A percentile compares a stretch with the other conserved stretches of the same genome.
Conservation (phyloP, 2,888 invertebrate species). For the Athrips mouffetella region DNA sequence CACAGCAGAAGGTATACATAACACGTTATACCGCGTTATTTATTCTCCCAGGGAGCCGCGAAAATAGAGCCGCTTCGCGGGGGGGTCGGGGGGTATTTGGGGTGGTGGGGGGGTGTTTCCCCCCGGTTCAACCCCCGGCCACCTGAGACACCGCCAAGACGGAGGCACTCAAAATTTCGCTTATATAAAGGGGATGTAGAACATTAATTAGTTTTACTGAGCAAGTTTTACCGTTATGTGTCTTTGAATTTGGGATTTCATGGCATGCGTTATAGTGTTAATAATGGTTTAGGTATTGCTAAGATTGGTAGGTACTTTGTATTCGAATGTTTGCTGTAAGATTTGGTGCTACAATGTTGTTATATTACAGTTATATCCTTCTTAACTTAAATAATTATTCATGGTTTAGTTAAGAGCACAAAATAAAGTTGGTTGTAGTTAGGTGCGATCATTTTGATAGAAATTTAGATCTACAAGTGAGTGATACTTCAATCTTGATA, state of each 20-base stretch:
- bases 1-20: slow-evolving; percentile 9
- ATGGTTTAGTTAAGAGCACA: no score
- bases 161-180: slow-evolving; percentile 57
- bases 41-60: slow-evolving; percentile 45
- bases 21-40: slow-evolving; percentile 32
- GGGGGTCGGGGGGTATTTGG: slow-evolving; percentile 20
- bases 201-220: slow-evolving; percentile 47
- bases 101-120: slow-evolving; percentile 7
- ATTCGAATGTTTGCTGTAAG: background rate
- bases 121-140: slow-evolving; percentile 26
- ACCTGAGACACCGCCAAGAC: slow-evolving; percentile 57
- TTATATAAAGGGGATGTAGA: slow-evolving; percentile 41
- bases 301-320: background rate
- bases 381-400: no score
- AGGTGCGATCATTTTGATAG: no score
- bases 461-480: no score
- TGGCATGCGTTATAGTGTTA: background rate
- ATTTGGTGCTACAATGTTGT: background rate
- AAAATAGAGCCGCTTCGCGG: slow-evolving; percentile 46
- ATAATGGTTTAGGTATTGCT: slow-evolving; percentile 6
- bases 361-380: no score
- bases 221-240: slow-evolving; percentile 40
- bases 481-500: no score
- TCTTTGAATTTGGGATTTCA: slow-evolving; percentile 15
- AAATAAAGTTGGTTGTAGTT: no score